Conservation (phyloP, 2,797 vertebrate genomes). For the Sebastes vulpes region DNA sequence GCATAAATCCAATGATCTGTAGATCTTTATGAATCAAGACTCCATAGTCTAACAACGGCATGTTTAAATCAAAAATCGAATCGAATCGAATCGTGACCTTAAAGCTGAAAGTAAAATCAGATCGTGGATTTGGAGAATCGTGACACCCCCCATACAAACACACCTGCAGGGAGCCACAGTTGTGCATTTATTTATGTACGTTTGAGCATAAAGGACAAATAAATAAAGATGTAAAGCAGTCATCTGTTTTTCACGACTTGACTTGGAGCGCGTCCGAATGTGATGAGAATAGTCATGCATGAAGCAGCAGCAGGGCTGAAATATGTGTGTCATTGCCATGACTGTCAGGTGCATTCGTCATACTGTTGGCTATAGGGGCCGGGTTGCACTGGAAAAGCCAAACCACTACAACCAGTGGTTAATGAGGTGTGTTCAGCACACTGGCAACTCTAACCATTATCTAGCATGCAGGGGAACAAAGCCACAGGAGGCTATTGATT, state of each 20-base stretch:
- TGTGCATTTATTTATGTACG: background rate
- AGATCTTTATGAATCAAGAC: no score
- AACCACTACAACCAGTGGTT: constrained; percentile 64
- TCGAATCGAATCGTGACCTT: no score
- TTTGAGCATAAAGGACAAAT: background rate
- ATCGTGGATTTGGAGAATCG: no score
- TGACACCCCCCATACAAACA: background rate
- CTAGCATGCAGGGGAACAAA: constrained; percentile 61
- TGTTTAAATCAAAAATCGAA: no score
- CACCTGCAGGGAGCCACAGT: background rate
- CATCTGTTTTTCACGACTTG: background rate
- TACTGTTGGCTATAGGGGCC: constrained; percentile 51
- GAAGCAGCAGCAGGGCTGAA: constrained; percentile 43
- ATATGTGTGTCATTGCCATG: constrained; percentile 61
- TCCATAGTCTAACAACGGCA: no score
- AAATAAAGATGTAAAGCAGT: background rate
- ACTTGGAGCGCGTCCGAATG: background rate
- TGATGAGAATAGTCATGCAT: background rate
- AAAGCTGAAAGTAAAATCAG: no score
- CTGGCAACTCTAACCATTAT: constrained; percentile 71
- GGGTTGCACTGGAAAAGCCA: constrained; percentile 44
- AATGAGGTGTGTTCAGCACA: constrained; percentile 76
- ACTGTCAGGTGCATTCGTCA: constrained; percentile 75
- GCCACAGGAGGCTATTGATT: constrained; percentile 69
- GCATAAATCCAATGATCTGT: no score